Conservation (phyloP, 2,888 invertebrate species). For the Amphiduros pacificus region DNA sequence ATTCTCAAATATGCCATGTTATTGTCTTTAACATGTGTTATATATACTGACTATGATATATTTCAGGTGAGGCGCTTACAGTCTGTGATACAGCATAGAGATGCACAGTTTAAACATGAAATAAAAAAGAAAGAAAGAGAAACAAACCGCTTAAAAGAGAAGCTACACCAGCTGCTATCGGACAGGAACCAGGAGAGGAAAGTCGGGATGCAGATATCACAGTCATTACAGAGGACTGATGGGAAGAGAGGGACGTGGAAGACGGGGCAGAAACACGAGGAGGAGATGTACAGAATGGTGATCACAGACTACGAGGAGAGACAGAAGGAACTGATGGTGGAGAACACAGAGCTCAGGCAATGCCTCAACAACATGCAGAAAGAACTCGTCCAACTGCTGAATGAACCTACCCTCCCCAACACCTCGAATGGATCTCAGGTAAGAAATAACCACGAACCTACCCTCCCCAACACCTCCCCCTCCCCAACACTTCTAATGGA, state of each 20-base stretch:
- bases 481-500: too few relatives aligned
- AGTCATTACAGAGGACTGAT: constrained; percentile 40
- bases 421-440: too few relatives aligned
- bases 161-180: constrained; percentile 48
- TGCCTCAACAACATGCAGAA: constrained; percentile 45
- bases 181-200: constrained; percentile 49
- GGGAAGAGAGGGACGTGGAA: constrained; percentile 51
- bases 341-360: constrained; percentile 48
- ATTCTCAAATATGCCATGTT: not conserved
- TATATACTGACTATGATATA: not conserved
- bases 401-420: not conserved
- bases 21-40: not conserved
- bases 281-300: constrained; percentile 48
- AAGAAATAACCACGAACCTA: too few relatives aligned
- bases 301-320: constrained; percentile 49
- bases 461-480: too few relatives aligned
- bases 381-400: constrained; percentile 35
- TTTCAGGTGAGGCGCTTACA: constrained; percentile 46
- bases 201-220: constrained; percentile 50
- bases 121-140: constrained; percentile 54
- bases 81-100: constrained; percentile 45
- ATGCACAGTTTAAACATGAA: constrained; percentile 54
- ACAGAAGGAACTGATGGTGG: constrained; percentile 46
- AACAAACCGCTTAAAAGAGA: constrained; percentile 48
- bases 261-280: constrained; percentile 40